These are phyloP conservation scores for Venustaconcha ellipsiformis DNA, from an alignment of 1,140 invertebrate species.

Conservation along the genomic window DNA sequence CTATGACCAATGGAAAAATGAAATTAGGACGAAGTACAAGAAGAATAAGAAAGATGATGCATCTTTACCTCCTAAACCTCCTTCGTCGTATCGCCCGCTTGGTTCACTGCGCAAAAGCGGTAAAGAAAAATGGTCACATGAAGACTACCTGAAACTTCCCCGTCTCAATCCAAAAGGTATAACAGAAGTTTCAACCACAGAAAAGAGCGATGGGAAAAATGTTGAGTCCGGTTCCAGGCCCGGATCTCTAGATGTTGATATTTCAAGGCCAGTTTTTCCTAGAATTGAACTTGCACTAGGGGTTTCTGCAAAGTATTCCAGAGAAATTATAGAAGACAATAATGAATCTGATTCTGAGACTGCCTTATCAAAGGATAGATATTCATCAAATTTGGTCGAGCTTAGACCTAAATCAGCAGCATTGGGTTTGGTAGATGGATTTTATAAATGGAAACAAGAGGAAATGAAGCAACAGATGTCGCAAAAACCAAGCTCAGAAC, in stretches of 20 bases:
- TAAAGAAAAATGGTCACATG: conserved; percentile 1
- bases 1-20: conserved; percentile 6
- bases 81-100: conserved; percentile 3
- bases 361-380: conserved; percentile 5
- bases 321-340: conserved; percentile 5
- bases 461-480: conserved; percentile 9
- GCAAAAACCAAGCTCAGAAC: conserved; percentile 6
- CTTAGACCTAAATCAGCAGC: not conserved
- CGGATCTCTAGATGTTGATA: not conserved
- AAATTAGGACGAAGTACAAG: conserved; percentile 14
- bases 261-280: conserved; percentile 13
- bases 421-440: not conserved
- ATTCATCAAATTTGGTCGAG: not conserved
- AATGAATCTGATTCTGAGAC: conserved; percentile 9
- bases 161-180: conserved; percentile 10
- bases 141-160: conserved; percentile 19
- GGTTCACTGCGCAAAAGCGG: conserved; percentile 19
- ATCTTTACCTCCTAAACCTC: not conserved
- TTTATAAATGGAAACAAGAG: conserved; percentile 17
- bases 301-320: conserved; percentile 14
- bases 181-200: not conserved
- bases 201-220: conserved; percentile 21
- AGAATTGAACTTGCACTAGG: conserved; percentile 26
- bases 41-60: conserved; percentile 10
- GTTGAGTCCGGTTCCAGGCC: conserved; percentile 4